These are phyloP conservation scores for Amblyjoppa proteus DNA, from an alignment of 2,888 invertebrate species.

Conservation along the genomic window DNA sequence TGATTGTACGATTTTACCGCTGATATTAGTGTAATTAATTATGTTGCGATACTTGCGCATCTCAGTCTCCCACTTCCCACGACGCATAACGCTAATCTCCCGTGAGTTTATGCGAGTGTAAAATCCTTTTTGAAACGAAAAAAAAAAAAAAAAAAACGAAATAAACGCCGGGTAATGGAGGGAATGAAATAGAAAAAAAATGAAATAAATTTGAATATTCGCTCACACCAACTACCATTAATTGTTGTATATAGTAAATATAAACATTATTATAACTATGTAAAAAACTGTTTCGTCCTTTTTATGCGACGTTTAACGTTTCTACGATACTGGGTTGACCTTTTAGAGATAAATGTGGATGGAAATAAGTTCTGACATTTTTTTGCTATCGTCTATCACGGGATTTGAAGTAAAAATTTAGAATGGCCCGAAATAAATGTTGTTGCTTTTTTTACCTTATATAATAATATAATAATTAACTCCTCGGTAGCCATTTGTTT, in stretches of 20 bases:
- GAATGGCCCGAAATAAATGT: background rate
- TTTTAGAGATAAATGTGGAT: background rate
- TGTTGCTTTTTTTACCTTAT: background rate
- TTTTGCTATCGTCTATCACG: background rate
- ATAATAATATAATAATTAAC: background rate
- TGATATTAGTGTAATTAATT: slow-evolving; percentile 36
- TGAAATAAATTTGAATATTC: slow-evolving; percentile 45
- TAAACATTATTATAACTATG: slow-evolving; percentile 67
- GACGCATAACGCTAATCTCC: slow-evolving; percentile 20
- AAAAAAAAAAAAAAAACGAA: background rate
- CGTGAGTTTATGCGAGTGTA: slow-evolving; percentile 14
- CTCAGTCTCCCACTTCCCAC: background rate
- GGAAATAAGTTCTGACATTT: background rate
- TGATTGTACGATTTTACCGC: slow-evolving; percentile 9
- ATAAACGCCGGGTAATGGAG: background rate
- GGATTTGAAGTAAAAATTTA: background rate
- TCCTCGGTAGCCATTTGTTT: background rate
- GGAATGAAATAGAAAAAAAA: slow-evolving; percentile 9
- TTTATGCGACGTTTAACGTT: slow-evolving; percentile 11
- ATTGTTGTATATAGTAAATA: slow-evolving; percentile 66
- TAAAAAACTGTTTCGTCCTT: slow-evolving; percentile 49
- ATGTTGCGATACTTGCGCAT: slow-evolving; percentile 10
- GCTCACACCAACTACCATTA: slow-evolving; percentile 60
- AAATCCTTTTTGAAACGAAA: slow-evolving; percentile 10
- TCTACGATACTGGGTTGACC: background rate